Percentiles rank a stretch among this genome's conserved stretches.
Evolutionary conservation across 2,113 vertebrate species (phyloP).

Genomic region (Phoxinus phoxinus): DNA sequence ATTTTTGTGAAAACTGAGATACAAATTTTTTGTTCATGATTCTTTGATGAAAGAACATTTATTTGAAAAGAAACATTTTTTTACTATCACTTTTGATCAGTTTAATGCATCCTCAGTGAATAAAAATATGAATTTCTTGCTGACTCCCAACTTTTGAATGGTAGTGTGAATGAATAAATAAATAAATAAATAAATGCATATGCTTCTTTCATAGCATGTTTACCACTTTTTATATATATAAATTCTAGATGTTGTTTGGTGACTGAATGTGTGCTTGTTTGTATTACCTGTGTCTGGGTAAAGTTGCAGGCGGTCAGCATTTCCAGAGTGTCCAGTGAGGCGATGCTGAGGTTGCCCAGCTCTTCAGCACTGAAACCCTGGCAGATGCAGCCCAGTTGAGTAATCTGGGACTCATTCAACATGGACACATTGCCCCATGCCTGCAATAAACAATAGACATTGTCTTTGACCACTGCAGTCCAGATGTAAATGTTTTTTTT

Average conservation of each 20-base stretch:
- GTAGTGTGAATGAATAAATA: neutral
- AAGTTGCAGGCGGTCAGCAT: conserved; percentile 68
- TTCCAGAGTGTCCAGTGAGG: conserved; percentile 63
- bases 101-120: neutral
- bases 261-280: neutral
- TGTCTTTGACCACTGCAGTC: neutral
- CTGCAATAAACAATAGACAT: conserved; percentile 55
- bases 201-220: neutral
- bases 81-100: neutral
- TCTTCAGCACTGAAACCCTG: conserved; percentile 64
- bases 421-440: conserved; percentile 55
- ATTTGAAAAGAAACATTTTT: neutral
- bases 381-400: conserved; percentile 68
- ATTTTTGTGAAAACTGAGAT: too few relatives aligned
- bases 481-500: neutral
- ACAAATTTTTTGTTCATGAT: neutral
- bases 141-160: neutral
- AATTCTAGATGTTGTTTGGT: neutral
- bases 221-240: neutral
- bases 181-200: neutral
- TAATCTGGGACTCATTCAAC: conserved; percentile 60
- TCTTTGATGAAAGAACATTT: neutral
- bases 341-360: conserved; percentile 63
- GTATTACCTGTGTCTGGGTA: conserved; percentile 68
- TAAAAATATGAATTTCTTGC: neutral